These are phyloP conservation scores for Xyrichtys novacula DNA, from an alignment of 2,797 vertebrate genomes.

Conservation along the genomic window DNA sequence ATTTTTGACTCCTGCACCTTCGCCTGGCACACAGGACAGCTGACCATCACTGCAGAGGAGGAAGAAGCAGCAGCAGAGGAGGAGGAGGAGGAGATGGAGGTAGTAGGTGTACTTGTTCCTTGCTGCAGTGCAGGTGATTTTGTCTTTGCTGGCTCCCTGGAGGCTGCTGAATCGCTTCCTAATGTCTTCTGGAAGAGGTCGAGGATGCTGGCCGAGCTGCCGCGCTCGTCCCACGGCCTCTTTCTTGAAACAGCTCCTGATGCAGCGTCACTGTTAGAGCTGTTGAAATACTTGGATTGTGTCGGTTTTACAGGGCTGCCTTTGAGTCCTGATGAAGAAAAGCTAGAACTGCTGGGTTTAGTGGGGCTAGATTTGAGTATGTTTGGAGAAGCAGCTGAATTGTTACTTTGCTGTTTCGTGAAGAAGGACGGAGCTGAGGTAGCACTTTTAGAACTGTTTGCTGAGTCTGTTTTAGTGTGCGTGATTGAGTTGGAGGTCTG, in stretches of 20 bases:
- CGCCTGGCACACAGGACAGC: constrained; percentile 90
- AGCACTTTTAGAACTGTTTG: not conserved
- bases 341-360: not conserved
- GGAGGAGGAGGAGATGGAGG: constrained; percentile 14
- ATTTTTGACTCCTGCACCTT: constrained; percentile 86
- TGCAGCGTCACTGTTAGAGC: not conserved
- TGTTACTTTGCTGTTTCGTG: constrained; percentile 21
- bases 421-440: constrained; percentile 22
- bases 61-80: constrained; percentile 20
- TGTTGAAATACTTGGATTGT: constrained; percentile 49
- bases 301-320: constrained; percentile 16
- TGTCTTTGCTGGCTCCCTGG: constrained; percentile 19
- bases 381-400: constrained; percentile 8
- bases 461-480: constrained; percentile 19
- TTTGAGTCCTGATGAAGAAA: constrained; percentile 21
- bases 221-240: constrained; percentile 67
- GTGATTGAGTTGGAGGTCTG: constrained; percentile 23
- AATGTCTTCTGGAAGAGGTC: constrained; percentile 76
- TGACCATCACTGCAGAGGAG: constrained; percentile 75
- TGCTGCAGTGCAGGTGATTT: constrained; percentile 42
- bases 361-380: not conserved
- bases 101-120: constrained; percentile 21
- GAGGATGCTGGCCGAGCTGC: constrained; percentile 61
- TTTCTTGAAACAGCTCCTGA: constrained; percentile 62
- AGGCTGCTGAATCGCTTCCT: constrained; percentile 21